Percentiles rank a stretch among this genome's conserved stretches.
phyloP scores from a whole-genome alignment of 2,888 invertebrate species.

The Dryobota labecula region DNA sequence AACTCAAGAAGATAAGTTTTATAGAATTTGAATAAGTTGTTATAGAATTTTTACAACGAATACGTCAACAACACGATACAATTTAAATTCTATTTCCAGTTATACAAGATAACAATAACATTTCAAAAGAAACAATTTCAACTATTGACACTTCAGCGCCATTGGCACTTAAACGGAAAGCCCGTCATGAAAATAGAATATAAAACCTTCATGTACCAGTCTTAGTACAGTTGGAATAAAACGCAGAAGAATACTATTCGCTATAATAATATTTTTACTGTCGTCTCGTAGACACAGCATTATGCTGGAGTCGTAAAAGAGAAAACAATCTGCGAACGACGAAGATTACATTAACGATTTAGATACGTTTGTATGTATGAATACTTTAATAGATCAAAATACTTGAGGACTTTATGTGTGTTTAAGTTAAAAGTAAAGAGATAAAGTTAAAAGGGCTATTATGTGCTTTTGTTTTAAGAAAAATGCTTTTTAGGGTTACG shows the following conservation, averaged over 20 bases:
- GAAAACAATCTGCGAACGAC: constrained; percentile 66
- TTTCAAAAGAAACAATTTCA: constrained; percentile 3
- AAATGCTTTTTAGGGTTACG: too few relatives aligned
- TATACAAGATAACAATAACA: neutral
- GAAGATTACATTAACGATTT: constrained; percentile 60
- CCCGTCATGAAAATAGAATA: constrained; percentile 19
- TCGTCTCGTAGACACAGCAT: constrained; percentile 53
- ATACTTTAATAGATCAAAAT: constrained; percentile 49
- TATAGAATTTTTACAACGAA: neutral
- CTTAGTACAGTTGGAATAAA: constrained; percentile 44
- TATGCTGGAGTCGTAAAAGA: constrained; percentile 59
- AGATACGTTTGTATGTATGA: constrained; percentile 45
- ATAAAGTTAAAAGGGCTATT: neutral
- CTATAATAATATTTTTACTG: constrained; percentile 59
- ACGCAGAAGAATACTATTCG: constrained; percentile 43
- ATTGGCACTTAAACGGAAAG: constrained; percentile 22
- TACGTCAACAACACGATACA: neutral
- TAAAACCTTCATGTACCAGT: constrained; percentile 28
- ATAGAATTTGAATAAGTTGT: too few relatives aligned
- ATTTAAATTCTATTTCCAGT: neutral
- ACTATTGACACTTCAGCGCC: constrained; percentile 18
- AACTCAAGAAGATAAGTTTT: neutral
- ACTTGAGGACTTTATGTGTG: constrained; percentile 21
- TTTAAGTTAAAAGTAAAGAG: constrained; percentile 13
- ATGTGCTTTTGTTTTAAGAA: neutral